Evolutionary conservation across 2,113 vertebrate genomes (phyloP).

Genomic region (Phoxinus phoxinus): DNA sequence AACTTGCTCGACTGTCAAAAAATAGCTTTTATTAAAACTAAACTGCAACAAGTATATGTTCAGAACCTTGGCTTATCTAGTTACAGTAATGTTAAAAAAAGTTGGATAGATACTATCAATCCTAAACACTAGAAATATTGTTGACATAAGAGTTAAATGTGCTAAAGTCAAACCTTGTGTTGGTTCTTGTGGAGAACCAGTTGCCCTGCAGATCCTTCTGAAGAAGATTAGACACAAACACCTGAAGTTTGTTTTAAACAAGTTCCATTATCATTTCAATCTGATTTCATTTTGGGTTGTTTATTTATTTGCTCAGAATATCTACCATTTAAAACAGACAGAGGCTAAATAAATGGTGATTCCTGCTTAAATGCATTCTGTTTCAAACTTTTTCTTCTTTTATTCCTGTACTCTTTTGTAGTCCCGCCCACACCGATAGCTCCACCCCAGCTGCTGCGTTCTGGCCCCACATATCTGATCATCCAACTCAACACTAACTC

Average conservation of each 20-base stretch:
- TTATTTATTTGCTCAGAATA: too few relatives aligned
- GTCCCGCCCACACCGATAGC: constrained; percentile 93
- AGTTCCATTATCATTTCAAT: background rate
- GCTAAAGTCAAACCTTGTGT: background rate
- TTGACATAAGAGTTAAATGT: background rate
- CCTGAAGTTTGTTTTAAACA: background rate
- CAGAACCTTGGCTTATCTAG: background rate
- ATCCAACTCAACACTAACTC: constrained; percentile 97
- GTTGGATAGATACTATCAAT: background rate
- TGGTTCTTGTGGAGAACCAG: too few relatives aligned
- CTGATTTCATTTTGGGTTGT: background rate
- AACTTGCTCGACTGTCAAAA: background rate
- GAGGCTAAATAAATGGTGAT: background rate
- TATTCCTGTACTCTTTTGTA: constrained; percentile 58
- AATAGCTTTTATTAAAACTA: background rate
- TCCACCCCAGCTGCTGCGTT: constrained; percentile 89
- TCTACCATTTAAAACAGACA: too few relatives aligned
- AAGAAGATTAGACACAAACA: background rate
- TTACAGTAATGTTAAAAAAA: background rate
- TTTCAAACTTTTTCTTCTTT: background rate
- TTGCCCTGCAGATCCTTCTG: background rate
- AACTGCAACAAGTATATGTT: background rate
- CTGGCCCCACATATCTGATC: constrained; percentile 93
- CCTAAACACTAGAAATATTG: background rate
- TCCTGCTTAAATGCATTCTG: background rate